Percentiles rank a stretch among this genome's conserved stretches.
phyloP scores from a whole-genome alignment of 2,888 invertebrate species.

The Rotaria magnacalcarata region DNA sequence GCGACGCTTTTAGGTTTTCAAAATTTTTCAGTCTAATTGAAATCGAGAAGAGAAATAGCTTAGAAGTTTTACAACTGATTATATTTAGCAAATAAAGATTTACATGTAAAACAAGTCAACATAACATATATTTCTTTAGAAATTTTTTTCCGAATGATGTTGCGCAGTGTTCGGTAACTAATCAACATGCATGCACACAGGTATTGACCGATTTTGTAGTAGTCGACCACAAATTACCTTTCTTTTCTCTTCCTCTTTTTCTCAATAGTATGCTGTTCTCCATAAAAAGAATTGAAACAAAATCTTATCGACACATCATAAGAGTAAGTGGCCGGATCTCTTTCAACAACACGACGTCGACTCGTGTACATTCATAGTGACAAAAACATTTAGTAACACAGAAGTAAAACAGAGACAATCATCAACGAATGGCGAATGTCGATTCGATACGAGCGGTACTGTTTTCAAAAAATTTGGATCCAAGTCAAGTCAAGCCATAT shows the following conservation, averaged over 20 bases:
- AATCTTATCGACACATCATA: conserved; percentile 10
- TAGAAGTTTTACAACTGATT: too few species aligned
- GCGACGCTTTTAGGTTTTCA: too few species aligned
- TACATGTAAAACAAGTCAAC: too few species aligned
- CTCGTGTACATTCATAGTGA: not conserved
- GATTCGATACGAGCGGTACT: not conserved
- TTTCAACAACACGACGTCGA: not conserved
- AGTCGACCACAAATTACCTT: not conserved
- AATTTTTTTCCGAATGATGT: not conserved
- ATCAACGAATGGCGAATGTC: not conserved
- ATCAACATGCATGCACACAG: not conserved
- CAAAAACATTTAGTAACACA: not conserved
- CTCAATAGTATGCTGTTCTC: not conserved
- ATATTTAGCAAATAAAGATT: too few species aligned
- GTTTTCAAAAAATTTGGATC: not conserved
- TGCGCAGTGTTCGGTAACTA: not conserved
- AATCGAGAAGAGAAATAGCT: too few species aligned
- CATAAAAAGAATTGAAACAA: not conserved
- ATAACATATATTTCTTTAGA: too few species aligned
- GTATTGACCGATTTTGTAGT: not conserved
- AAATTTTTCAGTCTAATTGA: too few species aligned
- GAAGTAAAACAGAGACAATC: not conserved
- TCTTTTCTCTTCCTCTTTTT: not conserved
- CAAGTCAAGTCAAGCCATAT: not conserved
- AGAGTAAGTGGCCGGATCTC: not conserved